Evolutionary conservation across 1,140 invertebrate genomes (phyloP).

Genomic region (Adoxophyes honmai): DNA sequence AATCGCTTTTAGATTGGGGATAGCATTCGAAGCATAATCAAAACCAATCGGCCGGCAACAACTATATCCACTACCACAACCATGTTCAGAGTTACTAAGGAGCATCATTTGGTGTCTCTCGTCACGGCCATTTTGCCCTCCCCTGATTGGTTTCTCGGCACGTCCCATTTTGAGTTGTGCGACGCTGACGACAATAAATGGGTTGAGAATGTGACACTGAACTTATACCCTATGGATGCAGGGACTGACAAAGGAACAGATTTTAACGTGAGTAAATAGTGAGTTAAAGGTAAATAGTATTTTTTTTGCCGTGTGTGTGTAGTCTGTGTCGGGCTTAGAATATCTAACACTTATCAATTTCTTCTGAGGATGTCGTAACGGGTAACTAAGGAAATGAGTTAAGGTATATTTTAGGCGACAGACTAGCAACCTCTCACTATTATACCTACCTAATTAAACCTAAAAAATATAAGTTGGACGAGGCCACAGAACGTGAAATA

Average conservation of each 20-base stretch:
- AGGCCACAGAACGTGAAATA: too few relatives aligned
- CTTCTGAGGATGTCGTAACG: too few relatives aligned
- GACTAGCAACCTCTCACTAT: too few relatives aligned
- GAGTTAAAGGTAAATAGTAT: too few relatives aligned
- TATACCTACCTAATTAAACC: too few relatives aligned
- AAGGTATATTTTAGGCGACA: too few relatives aligned
- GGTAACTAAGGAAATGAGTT: too few relatives aligned
- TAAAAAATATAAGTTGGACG: too few relatives aligned
- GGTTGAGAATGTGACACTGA: slow-evolving; percentile 45
- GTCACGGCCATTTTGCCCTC: slow-evolving; percentile 55
- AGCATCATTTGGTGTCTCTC: slow-evolving; percentile 53
- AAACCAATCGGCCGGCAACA: slow-evolving; percentile 46
- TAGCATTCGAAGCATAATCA: slow-evolving; percentile 56
- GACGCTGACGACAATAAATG: slow-evolving; percentile 38
- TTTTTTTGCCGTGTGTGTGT: too few relatives aligned
- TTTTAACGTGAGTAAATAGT: slow-evolving; percentile 55
- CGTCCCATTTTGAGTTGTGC: slow-evolving; percentile 60
- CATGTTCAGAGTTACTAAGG: slow-evolving; percentile 45
- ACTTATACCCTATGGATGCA: slow-evolving; percentile 63
- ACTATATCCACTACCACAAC: slow-evolving; percentile 45
- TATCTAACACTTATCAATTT: too few relatives aligned
- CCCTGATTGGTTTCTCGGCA: slow-evolving; percentile 67
- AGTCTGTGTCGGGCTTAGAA: too few relatives aligned
- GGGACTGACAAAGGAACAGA: slow-evolving; percentile 58
- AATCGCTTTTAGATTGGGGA: slow-evolving; percentile 35